These are phyloP conservation scores for Eilema griseolum DNA, from an alignment of 2,888 invertebrate species.

Conservation along the genomic window DNA sequence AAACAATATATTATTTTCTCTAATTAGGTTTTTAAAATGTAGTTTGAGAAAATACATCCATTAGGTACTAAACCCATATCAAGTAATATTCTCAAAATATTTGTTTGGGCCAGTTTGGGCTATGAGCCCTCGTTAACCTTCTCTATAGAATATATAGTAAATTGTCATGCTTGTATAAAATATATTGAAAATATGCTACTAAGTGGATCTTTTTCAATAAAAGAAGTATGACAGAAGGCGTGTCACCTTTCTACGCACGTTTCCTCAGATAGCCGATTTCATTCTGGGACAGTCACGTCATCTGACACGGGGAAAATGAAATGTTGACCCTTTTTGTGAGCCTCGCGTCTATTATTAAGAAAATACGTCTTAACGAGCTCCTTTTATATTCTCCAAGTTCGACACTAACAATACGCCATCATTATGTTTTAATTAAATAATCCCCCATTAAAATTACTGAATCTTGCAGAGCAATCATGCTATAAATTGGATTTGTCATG, in stretches of 20 bases:
- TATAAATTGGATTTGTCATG: conserved; percentile 9
- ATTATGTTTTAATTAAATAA: conserved; percentile 62
- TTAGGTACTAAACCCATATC: not conserved
- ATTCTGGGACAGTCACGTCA: conserved; percentile 64
- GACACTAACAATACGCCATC: conserved; percentile 68
- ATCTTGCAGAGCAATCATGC: not conserved
- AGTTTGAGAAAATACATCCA: no score
- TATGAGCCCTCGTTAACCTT: not conserved
- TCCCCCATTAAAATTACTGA: conserved; percentile 52
- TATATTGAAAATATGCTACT: conserved; percentile 42
- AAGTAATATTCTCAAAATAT: not conserved
- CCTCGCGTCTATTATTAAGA: conserved; percentile 66
- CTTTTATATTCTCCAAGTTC: conserved; percentile 71
- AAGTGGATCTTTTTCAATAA: conserved; percentile 58
- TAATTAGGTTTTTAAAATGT: not conserved
- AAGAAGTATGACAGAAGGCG: conserved; percentile 56
- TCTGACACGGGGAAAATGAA: conserved; percentile 66
- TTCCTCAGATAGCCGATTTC: conserved; percentile 58
- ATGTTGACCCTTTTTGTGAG: conserved; percentile 73
- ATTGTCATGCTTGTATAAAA: conserved; percentile 9
- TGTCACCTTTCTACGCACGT: conserved; percentile 62
- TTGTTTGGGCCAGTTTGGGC: not conserved
- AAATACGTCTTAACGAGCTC: conserved; percentile 73
- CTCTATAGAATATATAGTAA: not conserved
- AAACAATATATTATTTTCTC: no score